Evolutionary conservation across 2,113 vertebrate genomes (phyloP), one percentile per base, ranked within the genome.

Genomic region (Neomonachus schauinslandi): DNA sequence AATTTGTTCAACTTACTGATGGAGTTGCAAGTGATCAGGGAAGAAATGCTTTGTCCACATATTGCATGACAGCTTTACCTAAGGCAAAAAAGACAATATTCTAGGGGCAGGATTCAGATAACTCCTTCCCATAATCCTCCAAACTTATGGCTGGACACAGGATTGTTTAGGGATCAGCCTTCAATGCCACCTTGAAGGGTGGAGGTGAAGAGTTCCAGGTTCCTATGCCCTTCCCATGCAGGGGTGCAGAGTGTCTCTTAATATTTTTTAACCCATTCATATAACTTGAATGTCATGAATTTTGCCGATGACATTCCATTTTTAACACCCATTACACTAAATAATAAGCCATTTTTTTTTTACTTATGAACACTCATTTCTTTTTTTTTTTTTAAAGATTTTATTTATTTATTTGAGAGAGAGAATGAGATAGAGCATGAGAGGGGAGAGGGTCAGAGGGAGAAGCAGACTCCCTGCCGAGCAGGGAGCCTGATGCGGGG

Each of bases 1-100:
- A 83, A 59, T 72, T 89, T 91, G 14, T 72, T 93, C 42, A 95
- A 95, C 61, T 91, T 69, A 71, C 88, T 74, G 77, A 72, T 42
- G 42, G 72, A 49, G 14, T 87, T 81, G 77, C 39, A 53, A n/a
- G 28, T 86, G 39, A 84, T 69, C 36, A 83, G 24, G 88, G 31
- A 63, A 96, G 76, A 95, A 85, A 91, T 89, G 18, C 19, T 95
- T 57, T 65, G n/a, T 77, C 55, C 28, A 88, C 33, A 69, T 7
- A 39, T 77, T 67, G 24, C 59, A 39, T 76, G 63, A 51, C 55
- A 80, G 42, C 14, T 88, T 96, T 71, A 33, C 51, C 57, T 13
- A 49, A 90, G 49, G 53, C 26, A 46, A 59, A 76, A 42, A 57
- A 85, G 46, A 91, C 9, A 72, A n/a, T 89, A 65, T 89, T 93